Evolutionary conservation across 2,113 vertebrate genomes (phyloP).

Genomic region (Oceanodroma tethys): DNA sequence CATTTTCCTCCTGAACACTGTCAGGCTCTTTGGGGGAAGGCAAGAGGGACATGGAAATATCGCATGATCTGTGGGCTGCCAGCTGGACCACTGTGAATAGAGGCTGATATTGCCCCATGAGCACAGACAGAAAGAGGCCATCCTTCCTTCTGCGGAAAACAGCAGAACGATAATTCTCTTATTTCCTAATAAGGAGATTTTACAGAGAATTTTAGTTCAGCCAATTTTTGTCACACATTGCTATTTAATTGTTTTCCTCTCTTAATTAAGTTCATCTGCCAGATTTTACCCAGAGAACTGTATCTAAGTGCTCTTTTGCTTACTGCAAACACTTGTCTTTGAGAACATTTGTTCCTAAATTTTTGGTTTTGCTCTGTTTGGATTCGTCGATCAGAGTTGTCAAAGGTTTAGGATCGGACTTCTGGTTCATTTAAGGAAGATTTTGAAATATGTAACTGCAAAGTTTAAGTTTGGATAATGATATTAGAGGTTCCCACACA

Average conservation of each 20-base stretch:
- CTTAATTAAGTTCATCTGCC: slow-evolving; percentile 52
- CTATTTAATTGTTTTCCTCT: slow-evolving; percentile 47
- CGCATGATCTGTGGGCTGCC: neutral
- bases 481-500: neutral
- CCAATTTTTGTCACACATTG: slow-evolving; percentile 23
- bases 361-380: neutral
- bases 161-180: neutral
- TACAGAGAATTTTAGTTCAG: slow-evolving; percentile 8
- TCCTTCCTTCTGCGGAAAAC: neutral
- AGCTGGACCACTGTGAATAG: slow-evolving; percentile 8
- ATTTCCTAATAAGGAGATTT: slow-evolving; percentile 53
- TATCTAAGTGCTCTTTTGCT: neutral
- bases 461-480: neutral
- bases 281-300: slow-evolving; percentile 14
- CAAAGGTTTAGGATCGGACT: neutral
- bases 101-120: neutral
- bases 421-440: neutral
- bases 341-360: neutral
- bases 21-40: neutral
- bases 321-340: neutral
- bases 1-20: neutral
- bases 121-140: neutral
- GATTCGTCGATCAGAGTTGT: neutral
- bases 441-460: neutral
- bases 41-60: neutral